Evolutionary conservation across 2,113 vertebrate genomes (phyloP), one percentile per base, ranked within the genome.

Genomic region (Centropristis striata): DNA sequence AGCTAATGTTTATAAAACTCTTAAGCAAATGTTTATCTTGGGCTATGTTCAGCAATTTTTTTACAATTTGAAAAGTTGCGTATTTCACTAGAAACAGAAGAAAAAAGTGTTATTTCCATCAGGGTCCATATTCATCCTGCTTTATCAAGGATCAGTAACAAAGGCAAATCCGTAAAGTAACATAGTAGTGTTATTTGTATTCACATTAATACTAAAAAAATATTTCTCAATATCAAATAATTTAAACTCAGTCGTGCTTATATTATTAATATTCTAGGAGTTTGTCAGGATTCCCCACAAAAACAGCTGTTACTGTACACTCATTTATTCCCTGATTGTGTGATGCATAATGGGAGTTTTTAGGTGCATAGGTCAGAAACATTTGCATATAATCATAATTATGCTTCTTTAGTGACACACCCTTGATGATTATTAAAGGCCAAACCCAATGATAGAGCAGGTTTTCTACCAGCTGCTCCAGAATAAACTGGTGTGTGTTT

Each of bases 251-350:
- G 32, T 32, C 32, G 6, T 32, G 32, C 32, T 32, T 4, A 32
- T 32, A 32, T 32, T 4, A 32, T 32, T 32, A 32, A 32, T 32
- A 32, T 32, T 32, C 32, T 32, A 4, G 32, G 32, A 6, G 32
- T 32, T 32, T 32, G n/a, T 27, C 4, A 50, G 4, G 42, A 20
- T 49, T 66, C 9, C 53, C 37, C 53, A 8, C 7, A 55, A 14
- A 85, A 70, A 70, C 36, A 50, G 23, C 32, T 55, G 27, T 23
- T 25, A 57, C 4, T 65, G 15, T 74, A 11, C 9, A 14, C 12
- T 74, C 5, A 16, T 46, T 25, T 36, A 27, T 1, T 59, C 69
- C 4, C 21, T 57, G 11, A 11, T 67, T 4, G 21, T 49, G 54
- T 51, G 21, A 18, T 46, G 23, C 37, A 28, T 60, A 37, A 32